Conservation (phyloP, 37 sponge, comb jelly and placozoan genomes). For the Aplysina aerophoba region DNA sequence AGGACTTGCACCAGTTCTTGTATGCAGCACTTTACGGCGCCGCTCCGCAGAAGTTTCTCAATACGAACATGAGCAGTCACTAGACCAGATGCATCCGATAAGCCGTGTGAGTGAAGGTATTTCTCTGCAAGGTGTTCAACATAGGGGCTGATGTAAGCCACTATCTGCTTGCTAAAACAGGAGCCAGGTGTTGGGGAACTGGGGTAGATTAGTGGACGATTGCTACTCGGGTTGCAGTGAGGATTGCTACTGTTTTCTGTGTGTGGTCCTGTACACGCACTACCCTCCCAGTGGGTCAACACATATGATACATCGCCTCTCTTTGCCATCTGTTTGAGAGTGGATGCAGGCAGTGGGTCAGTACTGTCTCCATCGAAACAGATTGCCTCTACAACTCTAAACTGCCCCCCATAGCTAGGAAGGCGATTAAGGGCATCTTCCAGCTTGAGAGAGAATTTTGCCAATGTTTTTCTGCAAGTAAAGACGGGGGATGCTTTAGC, state of each 20-base stretch:
- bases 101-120: neutral
- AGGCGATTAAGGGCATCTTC: constrained; percentile 14
- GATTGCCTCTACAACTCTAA: neutral
- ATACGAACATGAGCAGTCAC: neutral
- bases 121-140: neutral
- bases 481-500: neutral
- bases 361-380: constrained; percentile 1
- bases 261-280: neutral
- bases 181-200: too few relatives aligned
- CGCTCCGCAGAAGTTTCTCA: neutral
- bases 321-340: neutral
- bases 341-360: too few relatives aligned
- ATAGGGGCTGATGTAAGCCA: too few relatives aligned
- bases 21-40: neutral
- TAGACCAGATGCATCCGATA: neutral
- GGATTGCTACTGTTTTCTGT: too few relatives aligned
- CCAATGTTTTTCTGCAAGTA: neutral
- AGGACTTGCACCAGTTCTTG: neutral
- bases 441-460: neutral
- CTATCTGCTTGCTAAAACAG: too few relatives aligned
- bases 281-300: neutral
- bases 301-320: neutral
- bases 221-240: too few relatives aligned
- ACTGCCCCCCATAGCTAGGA: neutral
- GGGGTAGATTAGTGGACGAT: too few relatives aligned